Evolutionary conservation across 2,888 invertebrate species (phyloP).

Genomic region (Rotaria sp.): DNA sequence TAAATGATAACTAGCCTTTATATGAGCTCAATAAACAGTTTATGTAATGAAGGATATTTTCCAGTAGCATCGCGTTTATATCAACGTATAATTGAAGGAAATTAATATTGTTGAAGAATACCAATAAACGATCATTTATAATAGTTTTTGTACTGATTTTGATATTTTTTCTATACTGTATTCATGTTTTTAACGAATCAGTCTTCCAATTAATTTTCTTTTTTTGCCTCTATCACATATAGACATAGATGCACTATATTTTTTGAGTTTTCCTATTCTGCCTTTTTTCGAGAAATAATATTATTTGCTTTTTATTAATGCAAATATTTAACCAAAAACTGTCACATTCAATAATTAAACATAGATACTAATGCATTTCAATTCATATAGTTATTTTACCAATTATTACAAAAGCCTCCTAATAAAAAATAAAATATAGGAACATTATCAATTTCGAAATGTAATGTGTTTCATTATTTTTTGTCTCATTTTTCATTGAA

Average conservation of each 20-base stretch:
- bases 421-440: too few species aligned
- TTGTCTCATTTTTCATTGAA: too few species aligned
- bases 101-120: not conserved
- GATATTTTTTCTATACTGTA: too few species aligned
- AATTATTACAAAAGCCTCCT: too few species aligned
- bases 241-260: not conserved
- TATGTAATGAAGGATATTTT: conserved; percentile 52
- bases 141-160: not conserved
- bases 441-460: too few species aligned
- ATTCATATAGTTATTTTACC: too few species aligned
- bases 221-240: too few species aligned
- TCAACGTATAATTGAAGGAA: conserved; percentile 45
- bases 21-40: conserved; percentile 47
- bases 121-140: not conserved
- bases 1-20: conserved; percentile 45
- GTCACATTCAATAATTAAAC: not conserved
- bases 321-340: not conserved
- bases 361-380: too few species aligned
- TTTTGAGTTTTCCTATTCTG: not conserved
- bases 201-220: not conserved
- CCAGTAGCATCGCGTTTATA: conserved; percentile 52
- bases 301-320: not conserved
- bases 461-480: too few species aligned
- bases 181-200: not conserved
- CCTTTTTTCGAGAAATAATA: not conserved